Base-by-base conservation (phyloP, 2,888 invertebrate genomes). In the Zhuqinia jingwanae region DNA sequence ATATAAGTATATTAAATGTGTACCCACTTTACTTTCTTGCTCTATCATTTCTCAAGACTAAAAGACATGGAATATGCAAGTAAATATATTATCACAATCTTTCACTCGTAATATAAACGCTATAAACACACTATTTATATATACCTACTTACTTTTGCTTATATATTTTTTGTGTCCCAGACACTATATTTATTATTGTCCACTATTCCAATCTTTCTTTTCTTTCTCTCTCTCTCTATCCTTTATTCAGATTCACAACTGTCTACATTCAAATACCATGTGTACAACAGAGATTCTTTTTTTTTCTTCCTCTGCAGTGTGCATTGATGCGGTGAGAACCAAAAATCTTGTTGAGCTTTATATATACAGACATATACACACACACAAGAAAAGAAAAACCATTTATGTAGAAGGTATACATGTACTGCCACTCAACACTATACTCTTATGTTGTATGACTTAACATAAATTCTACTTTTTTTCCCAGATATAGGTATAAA, bases 391-490 rank as follows among this genome's bases (percentile, higher is more conserved):
- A n/a, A n/a, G n/a, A n/a, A n/a, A n/a, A n/a, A n/a, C n/a, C n/a
- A n/a, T n/a, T n/a, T n/a, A n/a, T n/a, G n/a, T n/a, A n/a, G n/a
- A n/a, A n/a, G n/a, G n/a, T n/a, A n/a, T n/a, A n/a, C n/a, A n/a
- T n/a, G n/a, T 36, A 36, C 45, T 56, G 11, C 27, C 8, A 22
- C 30, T 56, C 30, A n/a, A n/a, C n/a, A n/a, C 2, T 53, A 53
- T 17, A 58, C 47, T 47, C 47, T 73, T 36, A n/a, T 45, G 1
- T 15, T 73, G 15, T 73, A 25, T 73, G 73, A 27, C 50, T 73
- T 27, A 73, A 56, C 58, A 82, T 83, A 83, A 83, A 83, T 83
- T 83, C 27, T 76, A 56, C 73, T 75, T 75, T 30, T 36, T 8
- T 36, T 6, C 42, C 27, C n/a, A n/a, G n/a, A n/a, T n/a, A n/a